Evolutionary conservation across 2,797 vertebrate species (phyloP), one percentile per base, ranked within the genome.

Genomic region (Xiphorhynchus erythropygius): DNA sequence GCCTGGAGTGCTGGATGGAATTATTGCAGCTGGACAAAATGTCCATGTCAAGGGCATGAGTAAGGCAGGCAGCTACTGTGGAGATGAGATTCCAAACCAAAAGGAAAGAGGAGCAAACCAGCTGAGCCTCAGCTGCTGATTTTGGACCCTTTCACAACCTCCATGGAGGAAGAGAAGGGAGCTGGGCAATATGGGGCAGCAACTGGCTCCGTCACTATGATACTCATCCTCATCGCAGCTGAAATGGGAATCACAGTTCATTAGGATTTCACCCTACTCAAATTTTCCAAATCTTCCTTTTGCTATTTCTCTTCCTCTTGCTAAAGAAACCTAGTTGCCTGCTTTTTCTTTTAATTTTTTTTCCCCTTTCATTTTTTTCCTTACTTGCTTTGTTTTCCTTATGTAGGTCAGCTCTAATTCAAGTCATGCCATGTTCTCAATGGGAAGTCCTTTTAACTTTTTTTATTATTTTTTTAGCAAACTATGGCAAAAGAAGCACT

Each of bases 1-100:
- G 50, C 7, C n/a, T 50, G 37, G 10, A 42, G 28, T 11, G 5
- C 30, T 32, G 27, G 10, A 7, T 57, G 27, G 22, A 50, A 15
- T 18, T 50, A 3, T 3, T 28, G 10, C n/a, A n/a, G 18, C 33
- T 62, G 11, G 30, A 56, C n/a, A 7, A 9, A 28, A 5, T 18
- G 12, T 11, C 22, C 3, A 2, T 28, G 4, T 28, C n/a, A 75
- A 78, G 49, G 37, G 13, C 46, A 52, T 0, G 0, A 9, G 5
- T 21, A 71, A 87, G 13, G 35, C 22, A 65, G 23, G 10, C 14
- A 78, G 14, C 5, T 25, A 33, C 3, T 2, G 2, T 35, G 11
- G 23, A 73, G 3, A 30, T n/a, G 13, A 64, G n/a, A 14, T 42
- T 68, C 21, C 35, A 50, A 13, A 55, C 4, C 19, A 65, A 52